phyloP scores from a whole-genome alignment of 2,888 invertebrate species.

The Meiosimyza decipiens region DNA sequence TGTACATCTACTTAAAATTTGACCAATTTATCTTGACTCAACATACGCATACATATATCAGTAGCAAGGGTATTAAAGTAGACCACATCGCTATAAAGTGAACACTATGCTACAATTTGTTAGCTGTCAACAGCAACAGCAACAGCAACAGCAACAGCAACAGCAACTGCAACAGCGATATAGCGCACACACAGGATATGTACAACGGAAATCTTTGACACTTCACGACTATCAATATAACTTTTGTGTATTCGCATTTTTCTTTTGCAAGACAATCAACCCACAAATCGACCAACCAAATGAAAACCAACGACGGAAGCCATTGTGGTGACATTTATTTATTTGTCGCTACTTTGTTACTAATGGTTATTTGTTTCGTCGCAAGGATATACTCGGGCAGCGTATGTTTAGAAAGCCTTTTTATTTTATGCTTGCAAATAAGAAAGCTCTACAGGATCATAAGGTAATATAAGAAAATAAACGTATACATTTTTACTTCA shows the following conservation, averaged over 20 bases:
- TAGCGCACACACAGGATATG: conserved; percentile 41
- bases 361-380: conserved; percentile 24
- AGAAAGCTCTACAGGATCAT: too few species aligned
- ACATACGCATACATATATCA: too few species aligned
- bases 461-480: too few species aligned
- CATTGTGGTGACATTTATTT: conserved; percentile 34
- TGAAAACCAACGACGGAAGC: conserved; percentile 9
- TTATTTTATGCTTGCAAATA: too few species aligned
- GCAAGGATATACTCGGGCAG: too few species aligned
- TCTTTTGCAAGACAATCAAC: conserved; percentile 33
- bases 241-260: conserved; percentile 40
- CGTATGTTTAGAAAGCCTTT: too few species aligned
- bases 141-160: conserved; percentile 43
- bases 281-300: conserved; percentile 38
- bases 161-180: conserved; percentile 42
- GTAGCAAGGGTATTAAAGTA: too few species aligned
- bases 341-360: conserved; percentile 35
- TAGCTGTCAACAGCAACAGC: conserved; percentile 46
- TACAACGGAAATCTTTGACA: conserved; percentile 53
- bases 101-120: conserved; percentile 44
- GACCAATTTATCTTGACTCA: too few species aligned
- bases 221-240: conserved; percentile 54
- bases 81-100: conserved; percentile 37
- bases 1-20: too few species aligned
- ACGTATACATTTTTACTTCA: too few species aligned